Conservation (phyloP, 2,888 invertebrate genomes). For the Plutella xylostella region DNA sequence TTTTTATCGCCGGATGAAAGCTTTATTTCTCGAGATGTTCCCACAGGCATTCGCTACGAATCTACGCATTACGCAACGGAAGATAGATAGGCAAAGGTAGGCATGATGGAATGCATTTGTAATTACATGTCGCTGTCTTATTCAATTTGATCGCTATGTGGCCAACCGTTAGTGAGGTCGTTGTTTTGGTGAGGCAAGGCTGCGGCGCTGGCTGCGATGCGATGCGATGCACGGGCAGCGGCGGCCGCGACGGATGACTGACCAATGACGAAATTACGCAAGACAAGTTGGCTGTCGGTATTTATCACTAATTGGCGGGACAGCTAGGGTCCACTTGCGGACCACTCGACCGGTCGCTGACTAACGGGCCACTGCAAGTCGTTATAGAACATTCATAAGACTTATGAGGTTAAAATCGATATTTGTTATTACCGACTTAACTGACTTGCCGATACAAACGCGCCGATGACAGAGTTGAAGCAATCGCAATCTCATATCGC, state of each 20-base stretch:
- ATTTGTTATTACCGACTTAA: conserved; percentile 2
- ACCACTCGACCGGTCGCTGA: conserved; percentile 35
- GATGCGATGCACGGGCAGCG: too few relatives aligned
- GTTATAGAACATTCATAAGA: conserved; percentile 32
- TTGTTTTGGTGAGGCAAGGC: conserved; percentile 25
- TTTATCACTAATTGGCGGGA: conserved; percentile 44
- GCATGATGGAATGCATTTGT: neutral
- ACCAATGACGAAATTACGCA: conserved; percentile 43
- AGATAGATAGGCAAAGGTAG: too few relatives aligned
- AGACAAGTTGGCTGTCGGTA: conserved; percentile 31
- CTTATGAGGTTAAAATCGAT: conserved; percentile 6
- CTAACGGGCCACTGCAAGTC: conserved; percentile 49
- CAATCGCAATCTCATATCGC: too few relatives aligned
- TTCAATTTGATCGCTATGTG: conserved; percentile 37
- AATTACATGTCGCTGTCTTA: conserved; percentile 32
- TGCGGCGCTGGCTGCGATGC: too few relatives aligned
- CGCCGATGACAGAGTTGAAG: too few relatives aligned
- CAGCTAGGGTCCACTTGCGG: conserved; percentile 30
- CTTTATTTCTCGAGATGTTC: too few relatives aligned
- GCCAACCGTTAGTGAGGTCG: conserved; percentile 34
- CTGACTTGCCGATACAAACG: too few relatives aligned
- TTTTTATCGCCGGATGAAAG: too few relatives aligned
- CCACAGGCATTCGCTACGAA: too few relatives aligned
- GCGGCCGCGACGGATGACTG: conserved; percentile 13
- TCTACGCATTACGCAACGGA: neutral